Percentiles rank a stretch among this genome's conserved stretches.
Conservation (phyloP, 2,113 vertebrate species). For the Hipposideros armiger region DNA sequence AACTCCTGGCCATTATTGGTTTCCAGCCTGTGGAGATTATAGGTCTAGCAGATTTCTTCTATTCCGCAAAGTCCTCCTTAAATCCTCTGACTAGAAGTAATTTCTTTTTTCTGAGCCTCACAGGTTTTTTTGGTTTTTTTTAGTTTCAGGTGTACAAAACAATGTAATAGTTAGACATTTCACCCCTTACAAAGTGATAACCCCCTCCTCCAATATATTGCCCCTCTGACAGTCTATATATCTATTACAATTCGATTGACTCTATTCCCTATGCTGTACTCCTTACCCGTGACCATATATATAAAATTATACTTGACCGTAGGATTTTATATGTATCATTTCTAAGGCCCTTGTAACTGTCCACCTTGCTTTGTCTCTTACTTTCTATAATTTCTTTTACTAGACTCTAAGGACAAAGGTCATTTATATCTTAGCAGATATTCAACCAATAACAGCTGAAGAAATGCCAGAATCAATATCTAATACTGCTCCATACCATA, state of each 20-base stretch:
- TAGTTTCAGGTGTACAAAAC: no score
- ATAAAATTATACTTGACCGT: no score
- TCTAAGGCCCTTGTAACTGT: background rate
- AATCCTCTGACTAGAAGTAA: background rate
- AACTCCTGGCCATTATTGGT: background rate
- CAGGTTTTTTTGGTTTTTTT: no score
- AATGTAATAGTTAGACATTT: no score
- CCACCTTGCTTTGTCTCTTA: background rate
- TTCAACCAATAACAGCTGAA: background rate
- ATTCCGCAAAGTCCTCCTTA: background rate
- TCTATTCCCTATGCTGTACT: no score
- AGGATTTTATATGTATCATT: background rate
- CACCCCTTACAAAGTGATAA: no score
- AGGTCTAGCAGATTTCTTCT: background rate
- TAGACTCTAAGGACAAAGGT: background rate
- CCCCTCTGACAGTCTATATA: no score
- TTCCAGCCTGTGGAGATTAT: background rate
- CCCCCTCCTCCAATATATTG: no score
- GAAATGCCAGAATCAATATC: background rate
- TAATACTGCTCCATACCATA: background rate
- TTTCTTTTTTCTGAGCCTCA: background rate
- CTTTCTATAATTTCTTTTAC: background rate
- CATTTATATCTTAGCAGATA: background rate
- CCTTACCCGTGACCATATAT: no score
- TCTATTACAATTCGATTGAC: no score